These are phyloP conservation scores for Anisognathus igniventris DNA, from an alignment of 2,797 vertebrate genomes.

Conservation along the genomic window DNA sequence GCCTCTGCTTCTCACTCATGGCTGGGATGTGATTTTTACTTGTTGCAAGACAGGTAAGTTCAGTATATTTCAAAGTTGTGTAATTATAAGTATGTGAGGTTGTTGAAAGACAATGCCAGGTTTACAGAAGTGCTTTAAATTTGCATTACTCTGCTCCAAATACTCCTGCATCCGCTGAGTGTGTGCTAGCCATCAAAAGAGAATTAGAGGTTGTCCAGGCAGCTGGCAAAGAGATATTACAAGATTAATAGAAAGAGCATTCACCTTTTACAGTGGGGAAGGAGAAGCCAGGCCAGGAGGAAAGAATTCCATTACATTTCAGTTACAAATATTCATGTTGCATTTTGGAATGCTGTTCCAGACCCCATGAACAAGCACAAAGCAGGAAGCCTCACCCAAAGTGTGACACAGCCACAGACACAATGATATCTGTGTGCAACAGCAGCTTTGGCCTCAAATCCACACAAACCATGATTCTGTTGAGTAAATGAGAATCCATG, in stretches of 20 bases:
- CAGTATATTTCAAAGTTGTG: background rate
- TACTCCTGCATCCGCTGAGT: background rate
- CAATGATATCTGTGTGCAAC: background rate
- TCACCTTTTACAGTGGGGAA: background rate
- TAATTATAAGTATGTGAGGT: background rate
- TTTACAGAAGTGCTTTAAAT: background rate
- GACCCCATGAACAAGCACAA: background rate
- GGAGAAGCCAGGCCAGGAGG: background rate
- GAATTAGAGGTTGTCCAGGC: background rate
- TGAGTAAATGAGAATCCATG: background rate
- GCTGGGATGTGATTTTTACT: background rate
- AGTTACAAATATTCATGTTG: background rate
- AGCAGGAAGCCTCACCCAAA: background rate
- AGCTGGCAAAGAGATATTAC: background rate
- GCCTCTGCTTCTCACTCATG: background rate
- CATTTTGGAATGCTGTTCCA: background rate
- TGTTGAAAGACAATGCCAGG: background rate
- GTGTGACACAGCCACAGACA: fast-evolving
- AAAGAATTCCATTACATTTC: background rate
- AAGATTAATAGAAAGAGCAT: background rate
- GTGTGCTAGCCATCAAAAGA: background rate
- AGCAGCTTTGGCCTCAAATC: background rate
- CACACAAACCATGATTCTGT: background rate
- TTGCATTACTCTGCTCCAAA: background rate
- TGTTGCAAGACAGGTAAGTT: background rate